Conservation (phyloP, 2,113 vertebrate genomes). For the Vanacampus margaritifer region DNA sequence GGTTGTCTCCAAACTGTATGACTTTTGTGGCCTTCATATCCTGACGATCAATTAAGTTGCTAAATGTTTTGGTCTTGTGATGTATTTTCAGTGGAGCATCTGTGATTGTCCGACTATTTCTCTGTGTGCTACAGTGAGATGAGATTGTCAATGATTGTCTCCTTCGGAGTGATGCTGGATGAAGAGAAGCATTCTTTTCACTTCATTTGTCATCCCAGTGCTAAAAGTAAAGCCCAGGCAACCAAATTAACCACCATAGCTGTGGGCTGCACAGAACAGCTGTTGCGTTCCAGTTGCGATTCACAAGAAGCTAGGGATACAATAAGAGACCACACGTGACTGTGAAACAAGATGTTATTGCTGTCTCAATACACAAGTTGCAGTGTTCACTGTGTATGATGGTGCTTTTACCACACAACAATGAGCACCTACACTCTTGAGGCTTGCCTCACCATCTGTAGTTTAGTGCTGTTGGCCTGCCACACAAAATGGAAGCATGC, state of each 20-base stretch:
- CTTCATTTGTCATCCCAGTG: constrained; percentile 36
- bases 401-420: background rate
- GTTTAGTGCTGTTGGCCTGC: background rate
- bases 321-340: constrained; percentile 8
- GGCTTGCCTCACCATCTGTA: constrained; percentile 23
- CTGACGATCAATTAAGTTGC: background rate
- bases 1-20: too few relatives aligned
- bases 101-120: too few relatives aligned
- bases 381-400: background rate
- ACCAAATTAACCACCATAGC: constrained; percentile 39
- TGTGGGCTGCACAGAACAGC: constrained; percentile 31
- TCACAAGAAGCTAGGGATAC: constrained; percentile 20
- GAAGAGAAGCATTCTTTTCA: constrained; percentile 19
- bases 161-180: constrained; percentile 9
- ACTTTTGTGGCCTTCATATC: too few relatives aligned
- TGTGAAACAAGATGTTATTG: background rate
- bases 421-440: constrained; percentile 37
- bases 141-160: constrained; percentile 18
- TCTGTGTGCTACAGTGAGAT: constrained; percentile 20
- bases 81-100: too few relatives aligned
- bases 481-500: too few relatives aligned
- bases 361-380: background rate
- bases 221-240: constrained; percentile 37
- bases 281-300: constrained; percentile 25
- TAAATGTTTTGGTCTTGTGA: background rate